Percentiles rank a stretch among this genome's conserved stretches.
These are phyloP conservation scores for Typhlomys cinereus DNA, from an alignment of 2,113 vertebrate species.

Conservation along the genomic window DNA sequence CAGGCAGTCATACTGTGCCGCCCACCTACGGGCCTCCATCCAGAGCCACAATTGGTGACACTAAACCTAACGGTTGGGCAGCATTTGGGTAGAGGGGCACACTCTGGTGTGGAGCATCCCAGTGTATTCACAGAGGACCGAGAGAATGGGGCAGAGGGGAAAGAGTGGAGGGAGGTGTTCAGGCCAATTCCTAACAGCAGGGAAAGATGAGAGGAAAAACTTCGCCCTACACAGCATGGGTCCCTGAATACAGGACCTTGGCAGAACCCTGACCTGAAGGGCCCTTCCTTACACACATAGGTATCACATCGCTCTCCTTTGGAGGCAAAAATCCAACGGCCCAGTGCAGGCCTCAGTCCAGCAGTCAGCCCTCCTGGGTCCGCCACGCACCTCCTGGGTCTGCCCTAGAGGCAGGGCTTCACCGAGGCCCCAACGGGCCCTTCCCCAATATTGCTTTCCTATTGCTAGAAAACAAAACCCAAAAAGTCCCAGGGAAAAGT, in stretches of 20 bases:
- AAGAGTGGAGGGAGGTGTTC: background rate
- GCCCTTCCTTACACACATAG: constrained; percentile 47
- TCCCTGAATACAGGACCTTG: constrained; percentile 67
- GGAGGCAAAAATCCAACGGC: constrained; percentile 83
- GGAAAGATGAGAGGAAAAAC: background rate
- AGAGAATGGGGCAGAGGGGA: background rate
- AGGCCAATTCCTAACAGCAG: background rate
- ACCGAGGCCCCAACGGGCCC: background rate
- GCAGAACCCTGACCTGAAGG: constrained; percentile 8
- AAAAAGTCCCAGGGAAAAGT: constrained; percentile 17
- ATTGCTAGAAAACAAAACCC: constrained; percentile 58
- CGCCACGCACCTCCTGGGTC: background rate
- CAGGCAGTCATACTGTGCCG: background rate
- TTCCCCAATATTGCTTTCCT: constrained; percentile 62
- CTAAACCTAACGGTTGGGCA: background rate
- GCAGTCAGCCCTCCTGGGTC: background rate
- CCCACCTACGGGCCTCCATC: background rate
- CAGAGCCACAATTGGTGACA: background rate
- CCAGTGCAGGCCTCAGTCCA: constrained; percentile 33
- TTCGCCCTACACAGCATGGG: background rate
- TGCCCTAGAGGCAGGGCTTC: constrained; percentile 32
- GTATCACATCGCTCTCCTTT: constrained; percentile 81
- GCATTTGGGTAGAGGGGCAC: background rate
- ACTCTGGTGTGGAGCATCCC: background rate
- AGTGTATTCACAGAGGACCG: background rate